Evolutionary conservation across 2,797 vertebrate genomes (phyloP).

Genomic region (Lates japonicus): DNA sequence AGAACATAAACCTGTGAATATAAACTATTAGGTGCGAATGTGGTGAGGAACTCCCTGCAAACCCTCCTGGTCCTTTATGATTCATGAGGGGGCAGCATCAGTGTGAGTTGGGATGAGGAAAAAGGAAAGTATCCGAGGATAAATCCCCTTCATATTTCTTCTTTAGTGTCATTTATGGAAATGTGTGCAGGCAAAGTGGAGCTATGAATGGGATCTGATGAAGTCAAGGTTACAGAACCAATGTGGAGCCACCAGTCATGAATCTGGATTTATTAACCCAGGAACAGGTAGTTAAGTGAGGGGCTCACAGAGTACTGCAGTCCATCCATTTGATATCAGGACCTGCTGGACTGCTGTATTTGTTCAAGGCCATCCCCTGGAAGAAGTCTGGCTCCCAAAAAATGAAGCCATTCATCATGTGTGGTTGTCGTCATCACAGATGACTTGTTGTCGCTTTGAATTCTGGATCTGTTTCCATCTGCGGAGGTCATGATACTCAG

Average conservation of each 20-base stretch:
- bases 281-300: constrained; percentile 44
- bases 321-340: constrained; percentile 24
- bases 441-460: constrained; percentile 9
- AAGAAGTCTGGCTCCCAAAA: constrained; percentile 4
- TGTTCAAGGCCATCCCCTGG: constrained; percentile 23
- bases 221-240: constrained; percentile 63
- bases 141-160: constrained; percentile 68
- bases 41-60: constrained; percentile 26
- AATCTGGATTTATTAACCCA: constrained; percentile 68
- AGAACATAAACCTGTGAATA: constrained; percentile 52
- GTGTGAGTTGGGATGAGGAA: constrained; percentile 2
- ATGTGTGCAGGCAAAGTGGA: constrained; percentile 59
- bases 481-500: neutral
- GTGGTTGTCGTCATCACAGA: neutral
- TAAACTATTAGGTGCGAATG: constrained; percentile 28
- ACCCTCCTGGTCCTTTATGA: constrained; percentile 45
- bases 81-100: constrained; percentile 55
- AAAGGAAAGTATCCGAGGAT: constrained; percentile 41
- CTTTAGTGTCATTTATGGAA: constrained; percentile 76
- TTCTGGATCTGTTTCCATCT: constrained; percentile 9
- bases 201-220: constrained; percentile 53
- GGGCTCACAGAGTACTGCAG: constrained; percentile 11
- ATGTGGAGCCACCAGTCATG: constrained; percentile 38
- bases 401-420: constrained; percentile 35
- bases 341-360: constrained; percentile 22